phyloP scores from a whole-genome alignment of 2,113 vertebrate species.

The Nanger granti region DNA sequence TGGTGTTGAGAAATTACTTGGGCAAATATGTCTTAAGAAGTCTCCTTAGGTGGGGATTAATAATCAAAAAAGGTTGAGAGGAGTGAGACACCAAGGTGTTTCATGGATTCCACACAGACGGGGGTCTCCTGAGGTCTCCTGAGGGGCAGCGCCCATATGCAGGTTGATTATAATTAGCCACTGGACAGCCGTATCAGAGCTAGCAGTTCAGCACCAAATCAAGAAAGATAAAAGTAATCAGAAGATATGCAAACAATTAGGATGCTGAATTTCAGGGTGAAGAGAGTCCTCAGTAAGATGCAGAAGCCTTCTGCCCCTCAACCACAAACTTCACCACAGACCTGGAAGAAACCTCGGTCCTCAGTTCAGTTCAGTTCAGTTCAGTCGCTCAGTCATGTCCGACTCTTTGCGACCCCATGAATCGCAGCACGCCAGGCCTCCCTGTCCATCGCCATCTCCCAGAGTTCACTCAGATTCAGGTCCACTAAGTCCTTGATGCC shows the following conservation, averaged over 20 bases:
- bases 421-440: no score
- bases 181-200: neutral
- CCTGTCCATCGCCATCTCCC: no score
- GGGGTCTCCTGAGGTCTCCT: neutral
- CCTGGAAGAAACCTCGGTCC: neutral
- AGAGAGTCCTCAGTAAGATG: neutral
- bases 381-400: no score
- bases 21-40: slow-evolving; percentile 13
- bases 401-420: no score
- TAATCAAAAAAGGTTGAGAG: neutral
- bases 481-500: no score
- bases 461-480: no score
- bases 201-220: neutral
- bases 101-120: neutral
- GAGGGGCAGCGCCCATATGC: accelerated
- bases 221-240: neutral
- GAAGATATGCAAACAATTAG: neutral
- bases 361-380: neutral
- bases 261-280: neutral
- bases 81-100: neutral
- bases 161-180: neutral
- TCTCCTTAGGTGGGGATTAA: neutral
- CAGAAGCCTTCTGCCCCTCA: neutral
- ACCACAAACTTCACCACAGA: neutral
- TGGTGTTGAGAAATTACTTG: neutral